Conservation (phyloP, 2,888 invertebrate genomes). For the Prosopocoilus inquinatus region DNA sequence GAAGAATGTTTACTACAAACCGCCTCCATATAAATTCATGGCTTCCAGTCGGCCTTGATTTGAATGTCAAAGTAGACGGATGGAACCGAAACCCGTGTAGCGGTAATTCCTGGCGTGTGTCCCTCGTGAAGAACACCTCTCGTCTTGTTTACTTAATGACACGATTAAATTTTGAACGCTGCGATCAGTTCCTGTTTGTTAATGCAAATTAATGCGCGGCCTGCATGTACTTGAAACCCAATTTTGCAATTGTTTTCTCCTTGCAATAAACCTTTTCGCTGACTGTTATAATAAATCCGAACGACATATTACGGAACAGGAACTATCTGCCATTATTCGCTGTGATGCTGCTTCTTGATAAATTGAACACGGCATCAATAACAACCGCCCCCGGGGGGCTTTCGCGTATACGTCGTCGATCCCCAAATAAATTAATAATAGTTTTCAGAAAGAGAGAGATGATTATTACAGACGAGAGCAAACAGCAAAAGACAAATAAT, state of each 20-base stretch:
- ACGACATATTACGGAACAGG: too few species aligned
- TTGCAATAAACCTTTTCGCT: too few species aligned
- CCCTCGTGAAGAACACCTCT: neutral
- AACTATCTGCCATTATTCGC: too few species aligned
- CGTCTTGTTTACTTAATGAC: neutral
- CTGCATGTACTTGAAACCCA: too few species aligned
- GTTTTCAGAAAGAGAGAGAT: neutral
- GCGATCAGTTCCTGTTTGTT: too few species aligned
- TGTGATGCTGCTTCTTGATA: neutral
- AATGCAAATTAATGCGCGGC: too few species aligned
- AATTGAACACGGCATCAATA: neutral
- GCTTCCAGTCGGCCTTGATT: neutral
- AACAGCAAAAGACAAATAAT: too few species aligned
- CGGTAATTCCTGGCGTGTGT: neutral
- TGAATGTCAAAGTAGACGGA: neutral
- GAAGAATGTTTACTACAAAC: neutral
- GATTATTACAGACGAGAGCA: too few species aligned
- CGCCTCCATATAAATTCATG: neutral
- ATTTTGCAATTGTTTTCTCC: too few species aligned
- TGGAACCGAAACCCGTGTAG: neutral
- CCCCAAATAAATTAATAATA: slow-evolving; percentile 3
- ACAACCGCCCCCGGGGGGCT: neutral
- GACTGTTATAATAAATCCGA: too few species aligned
- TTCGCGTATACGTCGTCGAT: neutral
- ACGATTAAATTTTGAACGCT: neutral